A percentile compares a stretch with the other conserved stretches of the same genome.
These are phyloP conservation scores for Erynnis tages DNA, from an alignment of 2,888 invertebrate genomes.

Conservation along the genomic window DNA sequence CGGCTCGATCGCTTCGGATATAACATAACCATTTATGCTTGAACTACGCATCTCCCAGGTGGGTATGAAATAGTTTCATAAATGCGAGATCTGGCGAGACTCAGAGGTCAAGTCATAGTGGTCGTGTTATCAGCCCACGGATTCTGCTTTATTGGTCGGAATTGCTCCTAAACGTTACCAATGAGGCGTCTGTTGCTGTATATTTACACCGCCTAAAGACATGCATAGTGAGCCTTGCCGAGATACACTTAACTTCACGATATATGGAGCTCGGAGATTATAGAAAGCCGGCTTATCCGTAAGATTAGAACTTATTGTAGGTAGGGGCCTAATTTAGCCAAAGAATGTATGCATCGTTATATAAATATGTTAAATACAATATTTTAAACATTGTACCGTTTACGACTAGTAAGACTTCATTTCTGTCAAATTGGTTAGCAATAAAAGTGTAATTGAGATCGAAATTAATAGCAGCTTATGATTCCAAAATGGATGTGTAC, in stretches of 20 bases:
- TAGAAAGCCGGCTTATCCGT: constrained; percentile 15
- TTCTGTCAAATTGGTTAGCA: no score
- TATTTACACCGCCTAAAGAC: constrained; percentile 68
- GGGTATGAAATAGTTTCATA: constrained; percentile 14
- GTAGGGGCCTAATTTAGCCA: constrained; percentile 31
- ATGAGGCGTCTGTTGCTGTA: constrained; percentile 73
- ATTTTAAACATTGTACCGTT: not conserved
- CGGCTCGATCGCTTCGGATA: constrained; percentile 56
- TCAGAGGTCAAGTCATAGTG: constrained; percentile 50
- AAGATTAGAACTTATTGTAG: constrained; percentile 33
- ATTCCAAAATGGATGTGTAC: constrained; percentile 9
- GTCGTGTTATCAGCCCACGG: constrained; percentile 67
- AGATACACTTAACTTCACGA: constrained; percentile 63
- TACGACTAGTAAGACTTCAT: not conserved
- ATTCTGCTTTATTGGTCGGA: constrained; percentile 73
- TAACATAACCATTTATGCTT: constrained; percentile 39
- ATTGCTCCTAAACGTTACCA: constrained; percentile 79
- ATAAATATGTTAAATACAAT: not conserved
- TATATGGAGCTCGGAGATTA: constrained; percentile 50
- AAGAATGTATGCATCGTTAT: not conserved
- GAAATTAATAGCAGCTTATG: constrained; percentile 19
- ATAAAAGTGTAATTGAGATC: constrained; percentile 5
- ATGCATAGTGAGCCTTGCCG: constrained; percentile 53
- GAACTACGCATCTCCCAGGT: constrained; percentile 29
- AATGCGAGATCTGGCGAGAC: constrained; percentile 28